These are phyloP conservation scores for Erythrocercus mccallii DNA, from an alignment of 2,113 vertebrate species.

Conservation along the genomic window DNA sequence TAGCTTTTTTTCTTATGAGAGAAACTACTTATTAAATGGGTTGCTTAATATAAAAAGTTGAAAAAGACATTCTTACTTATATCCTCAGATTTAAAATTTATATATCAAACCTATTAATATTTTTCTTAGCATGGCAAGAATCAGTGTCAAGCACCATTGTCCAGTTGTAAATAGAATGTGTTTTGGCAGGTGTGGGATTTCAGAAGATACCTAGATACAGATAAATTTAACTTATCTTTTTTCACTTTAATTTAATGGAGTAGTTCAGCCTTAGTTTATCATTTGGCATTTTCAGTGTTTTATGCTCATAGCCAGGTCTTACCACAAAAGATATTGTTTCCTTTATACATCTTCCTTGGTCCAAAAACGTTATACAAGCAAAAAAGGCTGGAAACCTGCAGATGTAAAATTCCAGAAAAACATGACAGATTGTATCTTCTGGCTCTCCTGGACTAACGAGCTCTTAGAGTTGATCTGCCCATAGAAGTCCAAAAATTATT, in stretches of 20 bases:
- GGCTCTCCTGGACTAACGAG: not conserved
- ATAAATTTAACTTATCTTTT: not conserved
- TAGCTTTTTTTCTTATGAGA: not conserved
- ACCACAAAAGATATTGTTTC: not conserved
- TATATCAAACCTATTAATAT: not conserved
- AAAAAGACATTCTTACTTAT: not conserved
- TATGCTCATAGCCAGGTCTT: not conserved
- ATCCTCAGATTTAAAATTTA: not conserved
- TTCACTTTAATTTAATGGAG: not conserved
- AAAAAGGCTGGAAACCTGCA: not conserved
- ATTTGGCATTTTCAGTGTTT: not conserved
- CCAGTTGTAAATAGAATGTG: not conserved
- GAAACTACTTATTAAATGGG: not conserved
- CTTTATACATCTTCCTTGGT: not conserved
- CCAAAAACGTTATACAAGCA: not conserved
- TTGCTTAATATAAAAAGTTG: not conserved
- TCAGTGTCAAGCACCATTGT: not conserved
- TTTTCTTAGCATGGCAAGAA: not conserved
- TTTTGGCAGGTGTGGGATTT: not conserved
- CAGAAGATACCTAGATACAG: not conserved
- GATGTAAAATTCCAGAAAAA: not conserved
- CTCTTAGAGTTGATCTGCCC: not conserved
- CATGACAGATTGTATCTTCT: not conserved
- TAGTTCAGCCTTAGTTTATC: not conserved
- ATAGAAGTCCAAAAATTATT: not conserved